Evolutionary conservation across 1,140 invertebrate species (phyloP), one percentile per base, ranked within the genome.

Genomic region (Luehdorfia chinensis): DNA sequence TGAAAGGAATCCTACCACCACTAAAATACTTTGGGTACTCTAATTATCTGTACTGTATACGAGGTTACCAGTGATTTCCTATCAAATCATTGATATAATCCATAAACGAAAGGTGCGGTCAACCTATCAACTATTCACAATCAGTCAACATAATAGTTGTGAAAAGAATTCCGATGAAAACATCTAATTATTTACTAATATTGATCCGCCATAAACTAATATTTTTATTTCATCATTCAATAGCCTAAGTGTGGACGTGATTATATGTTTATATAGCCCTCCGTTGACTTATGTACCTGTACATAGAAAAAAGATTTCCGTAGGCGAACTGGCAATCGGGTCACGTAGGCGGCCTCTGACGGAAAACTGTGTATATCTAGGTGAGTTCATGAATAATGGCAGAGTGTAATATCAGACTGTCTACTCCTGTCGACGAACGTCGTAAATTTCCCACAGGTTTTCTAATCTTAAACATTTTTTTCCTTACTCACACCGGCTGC

Each of bases 351-450:
- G 48, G 34, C 39, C 47, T 34, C 47, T 61, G 57, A 19, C 39
- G 52, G 51, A 36, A 55, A 62, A 55, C 48, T 61, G 37, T 21
- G 47, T 58, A 58, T 47, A 48, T 53, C 34, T 37, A 49, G 46
- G 39, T 55, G 53, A 51, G 47, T 46, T 53, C 45, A 55, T 62
- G 59, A 62, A 37, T 58, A 58, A 62, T 50, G 51, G 55, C 41
- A 16, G 30, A 50, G 30, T 47, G 50, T 59, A 50, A 49, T 51
- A 57, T 53, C 44, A 47, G 58, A 31, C 49, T 47, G 19, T 19
- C 37, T 33, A 47, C 18, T 48, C 27, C 41, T 27, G 36, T 41
- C 36, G 21, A 23, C 39, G 25, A 45, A 12, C 49, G 30, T 45
- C 51, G 49, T 41, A 41, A 59, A 55, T 55, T 55, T 53, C 47